Percentiles rank a stretch among this genome's conserved stretches.
These are phyloP conservation scores for Tortrix viridana DNA, from an alignment of 2,888 invertebrate species.

Conservation along the genomic window DNA sequence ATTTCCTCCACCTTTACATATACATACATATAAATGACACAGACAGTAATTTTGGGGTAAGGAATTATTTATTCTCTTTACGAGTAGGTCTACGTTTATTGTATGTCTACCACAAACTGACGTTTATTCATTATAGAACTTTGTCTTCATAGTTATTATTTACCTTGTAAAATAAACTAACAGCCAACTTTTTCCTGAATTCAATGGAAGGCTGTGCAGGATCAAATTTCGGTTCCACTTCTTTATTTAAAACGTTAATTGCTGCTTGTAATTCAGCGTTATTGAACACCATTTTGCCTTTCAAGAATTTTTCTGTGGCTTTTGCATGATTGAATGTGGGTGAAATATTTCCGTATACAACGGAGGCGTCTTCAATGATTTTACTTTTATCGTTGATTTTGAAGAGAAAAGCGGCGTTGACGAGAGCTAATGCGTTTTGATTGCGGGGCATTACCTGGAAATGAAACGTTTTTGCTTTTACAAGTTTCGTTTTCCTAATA, in stretches of 20 bases:
- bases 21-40: no score
- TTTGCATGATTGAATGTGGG: conserved; percentile 83
- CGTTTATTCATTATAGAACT: no score
- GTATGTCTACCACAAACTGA: no score
- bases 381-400: conserved; percentile 71
- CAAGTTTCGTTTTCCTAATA: no score
- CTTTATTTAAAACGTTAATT: conserved; percentile 78
- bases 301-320: conserved; percentile 81
- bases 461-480: not conserved
- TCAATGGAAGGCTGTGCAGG: conserved; percentile 87
- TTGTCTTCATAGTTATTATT: no score
- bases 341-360: conserved; percentile 88
- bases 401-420: conserved; percentile 89
- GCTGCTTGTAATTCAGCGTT: conserved; percentile 74
- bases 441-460: conserved; percentile 89
- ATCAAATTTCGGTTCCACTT: conserved; percentile 86
- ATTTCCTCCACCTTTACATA: no score
- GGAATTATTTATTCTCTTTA: no score
- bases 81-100: no score
- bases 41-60: no score
- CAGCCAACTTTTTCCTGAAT: conserved; percentile 88
- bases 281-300: conserved; percentile 70
- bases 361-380: conserved; percentile 67
- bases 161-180: conserved; percentile 92
- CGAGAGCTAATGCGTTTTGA: conserved; percentile 90